Conservation (phyloP, 2,113 vertebrate species). For the Jaculus jaculus region DNA sequence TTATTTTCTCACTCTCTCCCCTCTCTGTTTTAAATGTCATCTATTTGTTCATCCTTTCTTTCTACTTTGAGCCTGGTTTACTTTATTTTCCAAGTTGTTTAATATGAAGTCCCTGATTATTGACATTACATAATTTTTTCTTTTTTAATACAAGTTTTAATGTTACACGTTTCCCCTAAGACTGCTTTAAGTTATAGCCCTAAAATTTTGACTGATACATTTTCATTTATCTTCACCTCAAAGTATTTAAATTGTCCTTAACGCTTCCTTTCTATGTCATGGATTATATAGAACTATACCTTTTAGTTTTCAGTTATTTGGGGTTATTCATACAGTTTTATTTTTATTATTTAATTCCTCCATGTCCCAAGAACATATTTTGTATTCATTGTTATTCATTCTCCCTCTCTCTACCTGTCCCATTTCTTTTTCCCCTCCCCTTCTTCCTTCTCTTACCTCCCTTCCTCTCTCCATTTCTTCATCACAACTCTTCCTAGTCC, state of each 20-base stretch:
- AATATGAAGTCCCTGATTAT: background rate
- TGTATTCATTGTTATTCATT: background rate
- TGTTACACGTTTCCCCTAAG: background rate
- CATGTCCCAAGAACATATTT: background rate
- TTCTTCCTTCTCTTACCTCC: background rate
- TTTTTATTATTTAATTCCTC: background rate
- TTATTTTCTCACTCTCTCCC: background rate
- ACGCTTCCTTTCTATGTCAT: background rate
- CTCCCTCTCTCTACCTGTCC: background rate
- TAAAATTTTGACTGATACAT: background rate
- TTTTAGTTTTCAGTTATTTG: background rate
- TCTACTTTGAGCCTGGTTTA: background rate
- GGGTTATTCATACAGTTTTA: background rate
- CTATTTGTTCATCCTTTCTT: background rate
- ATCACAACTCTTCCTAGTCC: too few relatives aligned
- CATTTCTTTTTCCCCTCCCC: background rate
- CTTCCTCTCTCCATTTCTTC: background rate
- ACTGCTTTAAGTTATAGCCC: background rate
- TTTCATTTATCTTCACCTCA: background rate
- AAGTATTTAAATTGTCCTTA: background rate
- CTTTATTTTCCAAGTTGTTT: background rate
- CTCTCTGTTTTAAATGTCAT: background rate
- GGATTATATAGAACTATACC: background rate
- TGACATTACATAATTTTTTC: background rate
- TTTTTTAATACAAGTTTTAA: background rate